A percentile compares a stretch with the other conserved stretches of the same genome.
Evolutionary conservation across 2,888 invertebrate species (phyloP).

Genomic region (Limnephilus rhombicus): DNA sequence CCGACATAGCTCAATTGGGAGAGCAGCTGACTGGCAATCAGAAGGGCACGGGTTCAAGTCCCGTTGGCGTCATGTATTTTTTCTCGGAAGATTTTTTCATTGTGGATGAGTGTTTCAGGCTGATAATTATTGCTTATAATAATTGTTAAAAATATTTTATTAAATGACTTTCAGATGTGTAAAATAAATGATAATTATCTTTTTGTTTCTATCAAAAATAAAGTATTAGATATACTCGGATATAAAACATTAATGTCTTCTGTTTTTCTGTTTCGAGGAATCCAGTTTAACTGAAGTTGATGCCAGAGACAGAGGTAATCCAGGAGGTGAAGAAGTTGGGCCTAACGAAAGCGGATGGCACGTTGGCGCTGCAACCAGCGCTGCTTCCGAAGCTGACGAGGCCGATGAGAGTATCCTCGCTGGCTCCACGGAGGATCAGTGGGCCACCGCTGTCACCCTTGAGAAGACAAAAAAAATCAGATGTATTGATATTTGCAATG

Average conservation of each 20-base stretch:
- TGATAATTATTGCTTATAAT: no score
- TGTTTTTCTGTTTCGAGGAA: neutral
- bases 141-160: neutral
- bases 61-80: no score
- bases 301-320: constrained; percentile 56
- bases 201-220: neutral
- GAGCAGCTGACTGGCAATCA: no score
- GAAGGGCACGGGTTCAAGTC: no score
- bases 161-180: neutral
- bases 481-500: neutral
- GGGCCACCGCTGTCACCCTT: constrained; percentile 73
- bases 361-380: constrained; percentile 72
- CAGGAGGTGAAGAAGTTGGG: constrained; percentile 55
- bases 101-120: no score
- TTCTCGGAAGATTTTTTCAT: no score
- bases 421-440: constrained; percentile 71
- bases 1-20: no score
- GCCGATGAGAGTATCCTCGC: constrained; percentile 71
- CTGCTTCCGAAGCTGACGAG: constrained; percentile 73
- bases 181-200: neutral
- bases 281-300: constrained; percentile 4
- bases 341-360: constrained; percentile 67
- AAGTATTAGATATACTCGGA: no score
- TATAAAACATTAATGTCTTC: neutral
- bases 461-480: neutral